These are phyloP conservation scores for Mnemiopsis leidyi DNA, from an alignment of 37 sponge, comb jelly and placozoan genomes.

Conservation along the genomic window DNA sequence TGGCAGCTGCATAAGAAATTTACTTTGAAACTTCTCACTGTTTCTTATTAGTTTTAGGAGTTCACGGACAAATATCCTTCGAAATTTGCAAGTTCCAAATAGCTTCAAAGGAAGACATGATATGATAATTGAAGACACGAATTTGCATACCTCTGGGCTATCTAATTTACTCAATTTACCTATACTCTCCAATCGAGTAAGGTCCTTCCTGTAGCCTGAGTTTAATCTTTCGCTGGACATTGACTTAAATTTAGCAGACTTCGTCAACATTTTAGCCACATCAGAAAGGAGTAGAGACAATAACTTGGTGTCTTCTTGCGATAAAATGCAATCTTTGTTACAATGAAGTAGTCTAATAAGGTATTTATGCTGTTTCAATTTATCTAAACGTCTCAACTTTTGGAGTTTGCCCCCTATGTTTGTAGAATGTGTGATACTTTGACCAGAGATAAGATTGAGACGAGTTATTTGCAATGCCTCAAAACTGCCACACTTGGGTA, in stretches of 20 bases:
- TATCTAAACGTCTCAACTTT: background rate
- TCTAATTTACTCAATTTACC: too few relatives aligned
- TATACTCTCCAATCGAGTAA: too few relatives aligned
- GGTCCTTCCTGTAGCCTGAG: too few relatives aligned
- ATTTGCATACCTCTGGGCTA: background rate
- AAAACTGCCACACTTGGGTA: background rate
- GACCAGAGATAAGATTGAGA: background rate
- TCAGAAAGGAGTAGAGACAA: background rate
- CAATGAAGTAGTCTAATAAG: background rate
- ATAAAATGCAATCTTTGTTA: background rate
- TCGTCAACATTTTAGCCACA: background rate
- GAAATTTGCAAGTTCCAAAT: background rate
- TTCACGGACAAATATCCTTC: background rate
- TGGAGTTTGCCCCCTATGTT: background rate
- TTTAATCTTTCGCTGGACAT: too few relatives aligned
- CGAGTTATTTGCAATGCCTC: background rate
- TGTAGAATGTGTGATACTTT: background rate
- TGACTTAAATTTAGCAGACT: too few relatives aligned
- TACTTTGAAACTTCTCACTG: background rate
- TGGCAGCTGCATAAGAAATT: background rate
- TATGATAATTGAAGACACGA: background rate
- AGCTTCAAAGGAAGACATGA: background rate
- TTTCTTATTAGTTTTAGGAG: background rate
- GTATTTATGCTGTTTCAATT: background rate
- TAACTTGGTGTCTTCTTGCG: background rate